Base-by-base conservation (phyloP, 2,113 vertebrate species). In the Ctenomys sociabilis region DNA sequence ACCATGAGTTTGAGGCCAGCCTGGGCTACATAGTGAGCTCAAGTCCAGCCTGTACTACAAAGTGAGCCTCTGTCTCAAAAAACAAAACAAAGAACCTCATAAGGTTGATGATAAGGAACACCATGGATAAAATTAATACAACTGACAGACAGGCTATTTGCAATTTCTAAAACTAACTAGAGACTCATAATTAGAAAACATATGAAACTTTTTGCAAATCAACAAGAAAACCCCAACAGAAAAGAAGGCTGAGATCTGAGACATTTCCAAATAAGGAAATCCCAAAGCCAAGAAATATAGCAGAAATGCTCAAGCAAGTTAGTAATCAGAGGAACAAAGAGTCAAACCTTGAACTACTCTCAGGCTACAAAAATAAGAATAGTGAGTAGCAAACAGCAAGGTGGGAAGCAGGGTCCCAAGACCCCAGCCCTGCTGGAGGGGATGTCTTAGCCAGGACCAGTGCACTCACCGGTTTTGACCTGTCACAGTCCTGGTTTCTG, bases 161-260 rank as follows among this genome's bases (percentile, higher is more conserved):
- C 61, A 54, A 5, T 6, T 3, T 77, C 84, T 81, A n/a, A 88
- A 93, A 81, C n/a, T 9, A 52, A 82, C 22, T 85, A 35, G 3
- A 80, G 72, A 89, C 73, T 63, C 37, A 24, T 35, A 78, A 66
- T 72, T 61, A 83, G 75, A 72, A 95, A 93, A 86, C 14, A 32
- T 9, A n/a, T 35, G 32, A 82, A 63, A 70, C 81, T 37, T 80
- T 88, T 88, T 52, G 19, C 28, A 92, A 93, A 86, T 73, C 78
- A 91, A 32, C 13, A 66, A 89, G 75, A 72, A 91, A 88, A 82
- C 35, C 59, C 72, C 59, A 64, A 37, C 12, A 75, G 89, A 82
- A 85, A 83, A 77, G 37, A 0, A 86, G 37, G 24, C 52, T 59
- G 78, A 93, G 13, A 54, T 22, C 59, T 16, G 28, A 43, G 43